Evolutionary conservation across 2,888 invertebrate species (phyloP).

Genomic region (Serrognathus titanus): DNA sequence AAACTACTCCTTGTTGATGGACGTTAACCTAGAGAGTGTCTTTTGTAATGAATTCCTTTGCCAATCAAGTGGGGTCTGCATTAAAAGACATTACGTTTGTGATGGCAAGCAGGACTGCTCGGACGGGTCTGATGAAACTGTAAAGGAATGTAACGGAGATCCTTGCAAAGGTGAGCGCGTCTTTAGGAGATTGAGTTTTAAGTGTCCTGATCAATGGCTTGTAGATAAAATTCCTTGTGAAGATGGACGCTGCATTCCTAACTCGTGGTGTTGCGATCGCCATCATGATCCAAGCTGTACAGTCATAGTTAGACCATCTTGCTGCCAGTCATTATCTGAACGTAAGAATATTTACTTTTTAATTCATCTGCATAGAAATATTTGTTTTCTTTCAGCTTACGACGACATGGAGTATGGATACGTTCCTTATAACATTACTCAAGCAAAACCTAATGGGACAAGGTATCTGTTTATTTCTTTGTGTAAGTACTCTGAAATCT

Average conservation of each 20-base stretch:
- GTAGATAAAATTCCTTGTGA: conserved; percentile 49
- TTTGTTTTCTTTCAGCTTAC: conserved; percentile 33
- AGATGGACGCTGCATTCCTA: conserved; percentile 54
- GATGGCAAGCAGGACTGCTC: conserved; percentile 54
- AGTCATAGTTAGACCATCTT: conserved; percentile 46
- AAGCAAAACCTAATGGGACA: conserved; percentile 33
- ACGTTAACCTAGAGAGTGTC: conserved; percentile 18
- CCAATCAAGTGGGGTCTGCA: conserved; percentile 44
- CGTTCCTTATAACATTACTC: conserved; percentile 32
- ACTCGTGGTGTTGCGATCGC: conserved; percentile 53
- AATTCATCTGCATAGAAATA: not conserved
- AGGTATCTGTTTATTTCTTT: conserved; percentile 45
- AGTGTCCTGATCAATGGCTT: conserved; percentile 3
- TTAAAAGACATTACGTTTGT: conserved; percentile 52
- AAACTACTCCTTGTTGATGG: not conserved
- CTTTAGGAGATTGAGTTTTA: not conserved
- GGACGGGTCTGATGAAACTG: conserved; percentile 52
- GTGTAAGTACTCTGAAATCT: conserved; percentile 35
- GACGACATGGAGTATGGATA: conserved; percentile 40
- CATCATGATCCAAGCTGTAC: conserved; percentile 49
- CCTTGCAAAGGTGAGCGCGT: conserved; percentile 47
- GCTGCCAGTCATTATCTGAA: conserved; percentile 47
- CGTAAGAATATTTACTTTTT: conserved; percentile 33
- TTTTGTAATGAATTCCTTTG: conserved; percentile 43
- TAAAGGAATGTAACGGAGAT: conserved; percentile 43